Percentiles rank a stretch among this genome's conserved stretches.
Evolutionary conservation across 2,888 invertebrate species (phyloP).

Genomic region (Augiades crinisus): DNA sequence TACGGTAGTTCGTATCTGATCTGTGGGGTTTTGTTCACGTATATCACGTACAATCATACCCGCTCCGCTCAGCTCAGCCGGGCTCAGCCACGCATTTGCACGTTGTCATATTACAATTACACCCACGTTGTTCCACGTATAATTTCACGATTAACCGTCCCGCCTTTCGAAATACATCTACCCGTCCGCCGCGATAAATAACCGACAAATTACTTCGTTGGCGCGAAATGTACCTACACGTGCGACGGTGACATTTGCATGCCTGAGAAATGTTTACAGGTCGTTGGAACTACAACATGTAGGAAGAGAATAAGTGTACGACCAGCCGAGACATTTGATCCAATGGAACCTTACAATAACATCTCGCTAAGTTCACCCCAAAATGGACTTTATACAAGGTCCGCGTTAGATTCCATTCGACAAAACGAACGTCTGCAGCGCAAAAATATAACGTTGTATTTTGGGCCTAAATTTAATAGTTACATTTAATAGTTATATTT

Average conservation of each 20-base stretch:
- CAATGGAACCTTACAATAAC: conserved; percentile 11
- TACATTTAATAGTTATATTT: no score
- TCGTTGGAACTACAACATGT: conserved; percentile 30
- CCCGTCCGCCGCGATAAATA: conserved; percentile 64
- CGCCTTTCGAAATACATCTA: conserved; percentile 68
- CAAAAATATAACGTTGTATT: no score
- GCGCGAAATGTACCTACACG: conserved; percentile 54
- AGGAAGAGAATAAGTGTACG: conserved; percentile 29
- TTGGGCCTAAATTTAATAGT: no score
- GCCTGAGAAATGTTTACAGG: conserved; percentile 60
- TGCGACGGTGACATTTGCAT: conserved; percentile 67
- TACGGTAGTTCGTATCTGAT: conserved; percentile 23
- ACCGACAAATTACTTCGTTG: conserved; percentile 70
- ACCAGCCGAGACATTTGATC: conserved; percentile 19
- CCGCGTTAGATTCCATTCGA: background rate
- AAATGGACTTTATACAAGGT: background rate
- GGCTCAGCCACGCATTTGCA: conserved; percentile 48
- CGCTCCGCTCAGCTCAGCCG: conserved; percentile 11
- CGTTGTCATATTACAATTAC: conserved; percentile 71
- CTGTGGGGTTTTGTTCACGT: conserved; percentile 16
- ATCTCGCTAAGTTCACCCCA: background rate
- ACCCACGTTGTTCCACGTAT: conserved; percentile 65
- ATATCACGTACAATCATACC: conserved; percentile 9
- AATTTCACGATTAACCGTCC: conserved; percentile 71
- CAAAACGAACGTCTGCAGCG: no score